A percentile compares a stretch with the other conserved stretches of the same genome.
These are phyloP conservation scores for Gryllus bimaculatus DNA, from an alignment of 1,140 invertebrate genomes.

Conservation along the genomic window DNA sequence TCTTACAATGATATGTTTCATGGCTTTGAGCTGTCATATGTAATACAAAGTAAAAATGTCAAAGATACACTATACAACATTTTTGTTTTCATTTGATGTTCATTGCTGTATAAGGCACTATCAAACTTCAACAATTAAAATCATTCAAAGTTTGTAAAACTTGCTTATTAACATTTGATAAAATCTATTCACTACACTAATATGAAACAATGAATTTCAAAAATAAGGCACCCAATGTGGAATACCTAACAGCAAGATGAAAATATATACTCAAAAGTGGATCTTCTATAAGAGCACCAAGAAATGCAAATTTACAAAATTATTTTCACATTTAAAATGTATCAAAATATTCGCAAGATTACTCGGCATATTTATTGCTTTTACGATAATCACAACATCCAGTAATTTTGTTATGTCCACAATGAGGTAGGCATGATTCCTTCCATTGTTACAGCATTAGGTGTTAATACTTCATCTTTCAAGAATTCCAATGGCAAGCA, in stretches of 20 bases:
- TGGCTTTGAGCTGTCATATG: too few relatives aligned
- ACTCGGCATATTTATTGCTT: background rate
- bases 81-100: background rate
- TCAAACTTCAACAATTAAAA: background rate
- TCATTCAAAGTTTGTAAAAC: too few relatives aligned
- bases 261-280: background rate
- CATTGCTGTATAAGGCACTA: background rate
- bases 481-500: conserved; percentile 80
- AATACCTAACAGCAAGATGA: too few relatives aligned
- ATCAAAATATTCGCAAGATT: background rate
- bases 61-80: background rate
- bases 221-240: too few relatives aligned
- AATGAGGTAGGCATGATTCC: conserved; percentile 69
- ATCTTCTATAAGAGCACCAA: background rate
- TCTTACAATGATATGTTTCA: too few relatives aligned
- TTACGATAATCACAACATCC: background rate
- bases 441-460: conserved; percentile 67
- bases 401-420: conserved; percentile 48
- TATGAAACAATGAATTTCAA: too few relatives aligned
- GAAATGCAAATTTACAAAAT: background rate
- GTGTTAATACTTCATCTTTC: conserved; percentile 69
- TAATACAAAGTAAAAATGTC: background rate
- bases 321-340: background rate
- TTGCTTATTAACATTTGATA: background rate
- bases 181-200: too few relatives aligned